These are phyloP conservation scores for Matsumyia berberina DNA, from an alignment of 2,888 invertebrate species.

Conservation along the genomic window DNA sequence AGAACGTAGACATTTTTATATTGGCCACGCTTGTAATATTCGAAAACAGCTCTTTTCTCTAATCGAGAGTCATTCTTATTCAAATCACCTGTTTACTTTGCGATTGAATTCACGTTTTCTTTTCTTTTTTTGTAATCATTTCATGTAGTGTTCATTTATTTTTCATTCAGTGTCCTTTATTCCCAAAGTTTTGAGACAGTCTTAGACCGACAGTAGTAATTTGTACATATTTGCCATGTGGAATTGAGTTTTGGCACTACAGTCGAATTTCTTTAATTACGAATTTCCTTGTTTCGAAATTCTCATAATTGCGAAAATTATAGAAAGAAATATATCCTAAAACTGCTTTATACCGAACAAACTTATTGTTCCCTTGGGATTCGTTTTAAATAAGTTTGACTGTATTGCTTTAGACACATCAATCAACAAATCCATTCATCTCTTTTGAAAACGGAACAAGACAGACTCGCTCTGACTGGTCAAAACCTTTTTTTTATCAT, in stretches of 20 bases:
- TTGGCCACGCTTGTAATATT: constrained; percentile 66
- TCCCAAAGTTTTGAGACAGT: neutral
- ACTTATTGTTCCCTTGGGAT: too few species aligned
- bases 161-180: neutral
- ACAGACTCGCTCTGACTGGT: too few species aligned
- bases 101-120: neutral
- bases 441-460: too few species aligned
- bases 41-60: constrained; percentile 20
- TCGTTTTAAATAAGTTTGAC: too few species aligned
- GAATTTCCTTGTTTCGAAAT: too few species aligned
- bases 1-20: constrained; percentile 65
- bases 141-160: constrained; percentile 14
- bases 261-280: too few species aligned
- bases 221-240: neutral
- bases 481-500: constrained; percentile 6
- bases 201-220: neutral
- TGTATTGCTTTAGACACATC: too few species aligned
- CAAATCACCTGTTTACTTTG: constrained; percentile 20
- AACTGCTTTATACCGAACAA: too few species aligned
- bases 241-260: neutral
- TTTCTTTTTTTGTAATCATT: neutral
- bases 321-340: too few species aligned
- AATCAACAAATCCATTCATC: too few species aligned
- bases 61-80: constrained; percentile 13
- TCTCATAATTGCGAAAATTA: too few species aligned